Base-by-base conservation (phyloP, 2,888 invertebrate species). In the Parnassius mnemosyne region DNA sequence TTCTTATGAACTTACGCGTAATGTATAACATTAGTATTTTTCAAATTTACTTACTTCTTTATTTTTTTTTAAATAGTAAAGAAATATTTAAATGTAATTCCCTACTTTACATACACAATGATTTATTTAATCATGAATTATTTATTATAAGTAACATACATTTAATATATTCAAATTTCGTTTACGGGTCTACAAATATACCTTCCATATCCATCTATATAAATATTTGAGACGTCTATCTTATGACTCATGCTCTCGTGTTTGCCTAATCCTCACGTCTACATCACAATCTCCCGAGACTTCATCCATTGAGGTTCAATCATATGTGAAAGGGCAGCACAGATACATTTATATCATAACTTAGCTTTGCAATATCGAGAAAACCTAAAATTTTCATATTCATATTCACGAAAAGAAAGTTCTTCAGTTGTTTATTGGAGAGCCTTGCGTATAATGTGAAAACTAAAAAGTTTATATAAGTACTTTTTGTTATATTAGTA, bases 231-330 rank as follows among this genome's bases (percentile, higher is more conserved):
- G 53, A n/a, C n/a, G 41, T n/a, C 34, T 41, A 53, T 16, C 10
- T n/a, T 16, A 55, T 25, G 34, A 46, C 25, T 46, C 25, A 47
- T 7, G 55, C 46, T 47, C 57, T 53, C 25, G 43, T 50, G 55
- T 59, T 46, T 44, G 25, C 16, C 25, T 44, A 25, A 55, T 25
- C 46, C 20, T 46, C 25, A 46, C 55, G 16, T 55, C 9, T 55
- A 55, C 44, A 46, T 11, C 25, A 55, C 25, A 16, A 25, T 55
- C 46, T 55, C 55, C 11, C 20, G 25, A 46, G 25, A 25, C 46
- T 46, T 11, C 55, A 46, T 55, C 46, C 25, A 55, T 46, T 46
- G 46, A 46, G 12, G 34, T 46, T 55, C 12, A 54, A 11, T 42
- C 43, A 43, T 11, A 44, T 44, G 54, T 54, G 11, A 44, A 55